Percentiles rank a stretch among this genome's conserved stretches.
Evolutionary conservation across 2,113 vertebrate genomes (phyloP).

Genomic region (Willisornis vidua): DNA sequence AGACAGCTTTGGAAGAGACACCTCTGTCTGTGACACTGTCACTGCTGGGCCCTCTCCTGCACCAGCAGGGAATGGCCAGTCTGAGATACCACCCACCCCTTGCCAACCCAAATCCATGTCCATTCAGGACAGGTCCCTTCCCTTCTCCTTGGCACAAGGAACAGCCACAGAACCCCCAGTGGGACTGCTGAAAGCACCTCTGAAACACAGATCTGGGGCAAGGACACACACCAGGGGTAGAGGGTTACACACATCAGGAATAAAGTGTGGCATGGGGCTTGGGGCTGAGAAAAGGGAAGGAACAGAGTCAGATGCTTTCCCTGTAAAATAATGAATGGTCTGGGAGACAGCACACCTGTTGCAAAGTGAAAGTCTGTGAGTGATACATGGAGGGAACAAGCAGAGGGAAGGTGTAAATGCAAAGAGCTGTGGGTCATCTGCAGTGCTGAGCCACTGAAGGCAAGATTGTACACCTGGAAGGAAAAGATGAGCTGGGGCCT

Average conservation of each 20-base stretch:
- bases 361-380: background rate
- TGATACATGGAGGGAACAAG: background rate
- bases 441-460: background rate
- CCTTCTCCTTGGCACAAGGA: background rate
- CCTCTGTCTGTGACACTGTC: background rate
- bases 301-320: background rate
- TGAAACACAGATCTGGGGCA: background rate
- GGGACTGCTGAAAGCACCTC: background rate
- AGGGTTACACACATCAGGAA: background rate
- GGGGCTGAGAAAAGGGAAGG: background rate
- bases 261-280: background rate
- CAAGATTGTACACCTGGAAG: background rate
- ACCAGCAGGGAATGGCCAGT: background rate
- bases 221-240: background rate
- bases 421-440: background rate
- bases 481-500: background rate
- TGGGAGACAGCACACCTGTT: background rate
- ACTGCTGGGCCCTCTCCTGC: background rate
- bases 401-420: background rate
- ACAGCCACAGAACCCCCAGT: rapidly evolving
- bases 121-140: background rate
- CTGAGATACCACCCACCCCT: background rate
- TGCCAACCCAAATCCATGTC: rapidly evolving
- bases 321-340: background rate
- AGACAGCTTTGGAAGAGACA: background rate